Conservation (phyloP, 2,797 vertebrate genomes). For the Diglossa cyanea region DNA sequence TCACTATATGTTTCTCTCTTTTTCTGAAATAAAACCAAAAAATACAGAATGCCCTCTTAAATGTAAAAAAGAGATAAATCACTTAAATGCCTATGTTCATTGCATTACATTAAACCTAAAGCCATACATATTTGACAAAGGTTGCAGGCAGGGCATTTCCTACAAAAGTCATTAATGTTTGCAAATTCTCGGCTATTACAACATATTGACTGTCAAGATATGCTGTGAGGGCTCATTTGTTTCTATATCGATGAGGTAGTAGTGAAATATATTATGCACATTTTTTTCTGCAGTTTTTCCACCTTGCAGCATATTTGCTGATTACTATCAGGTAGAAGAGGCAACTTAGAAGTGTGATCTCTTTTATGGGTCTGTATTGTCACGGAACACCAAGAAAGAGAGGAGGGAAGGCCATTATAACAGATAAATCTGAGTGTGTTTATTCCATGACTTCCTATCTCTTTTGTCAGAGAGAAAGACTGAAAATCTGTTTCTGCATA, state of each 20-base stretch:
- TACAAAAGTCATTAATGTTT: not conserved
- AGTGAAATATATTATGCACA: not conserved
- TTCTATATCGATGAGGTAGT: not conserved
- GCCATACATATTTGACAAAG: not conserved
- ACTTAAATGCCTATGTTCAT: not conserved
- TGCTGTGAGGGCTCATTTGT: not conserved
- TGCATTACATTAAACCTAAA: not conserved
- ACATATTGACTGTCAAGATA: not conserved
- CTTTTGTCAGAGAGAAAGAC: constrained; percentile 30
- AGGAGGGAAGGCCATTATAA: not conserved
- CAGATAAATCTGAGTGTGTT: not conserved
- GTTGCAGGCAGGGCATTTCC: not conserved
- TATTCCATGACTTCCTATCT: not conserved
- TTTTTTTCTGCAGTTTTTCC: not conserved
- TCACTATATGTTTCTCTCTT: not conserved
- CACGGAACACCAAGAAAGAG: not conserved
- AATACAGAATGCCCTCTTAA: not conserved
- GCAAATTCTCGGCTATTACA: not conserved
- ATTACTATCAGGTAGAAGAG: not conserved
- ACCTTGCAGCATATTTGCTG: not conserved
- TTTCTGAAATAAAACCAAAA: not conserved
- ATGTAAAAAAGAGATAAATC: no score
- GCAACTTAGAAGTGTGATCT: not conserved
- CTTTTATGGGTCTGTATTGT: not conserved
- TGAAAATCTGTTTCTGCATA: constrained; percentile 67